Evolutionary conservation across 2,113 vertebrate genomes (phyloP).

Genomic region (Amblyornis subalaris): DNA sequence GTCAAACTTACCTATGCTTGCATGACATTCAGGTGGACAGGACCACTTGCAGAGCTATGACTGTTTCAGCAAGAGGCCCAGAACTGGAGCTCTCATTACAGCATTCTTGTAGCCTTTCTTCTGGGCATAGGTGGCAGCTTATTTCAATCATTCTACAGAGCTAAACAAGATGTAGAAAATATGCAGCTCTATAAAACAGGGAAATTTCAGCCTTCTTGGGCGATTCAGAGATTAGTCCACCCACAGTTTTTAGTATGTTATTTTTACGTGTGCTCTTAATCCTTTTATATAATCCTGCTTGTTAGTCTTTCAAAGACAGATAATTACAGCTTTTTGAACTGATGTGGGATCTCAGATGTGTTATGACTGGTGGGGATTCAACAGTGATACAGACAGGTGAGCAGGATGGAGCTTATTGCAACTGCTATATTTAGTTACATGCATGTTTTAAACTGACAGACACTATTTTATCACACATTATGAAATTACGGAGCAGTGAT

Average conservation of each 20-base stretch:
- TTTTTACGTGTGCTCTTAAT: background rate
- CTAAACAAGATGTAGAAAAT: background rate
- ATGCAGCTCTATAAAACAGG: fast-evolving
- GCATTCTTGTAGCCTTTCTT: background rate
- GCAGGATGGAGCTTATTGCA: background rate
- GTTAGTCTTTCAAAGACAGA: background rate
- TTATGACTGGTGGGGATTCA: background rate
- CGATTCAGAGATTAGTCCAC: background rate
- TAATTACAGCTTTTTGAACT: background rate
- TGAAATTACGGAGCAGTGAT: background rate
- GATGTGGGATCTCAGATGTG: background rate
- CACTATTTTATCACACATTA: background rate
- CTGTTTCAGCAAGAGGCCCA: background rate
- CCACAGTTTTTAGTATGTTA: background rate
- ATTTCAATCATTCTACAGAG: background rate
- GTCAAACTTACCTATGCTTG: background rate
- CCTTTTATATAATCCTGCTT: background rate
- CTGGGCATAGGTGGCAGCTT: background rate
- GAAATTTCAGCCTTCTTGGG: background rate
- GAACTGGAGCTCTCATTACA: background rate
- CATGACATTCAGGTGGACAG: background rate
- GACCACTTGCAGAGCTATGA: background rate
- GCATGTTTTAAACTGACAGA: background rate
- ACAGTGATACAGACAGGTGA: background rate
- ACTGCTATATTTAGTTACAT: background rate